These are phyloP conservation scores for Psephotus haematonotus DNA, from an alignment of 2,113 vertebrate genomes.

Conservation along the genomic window DNA sequence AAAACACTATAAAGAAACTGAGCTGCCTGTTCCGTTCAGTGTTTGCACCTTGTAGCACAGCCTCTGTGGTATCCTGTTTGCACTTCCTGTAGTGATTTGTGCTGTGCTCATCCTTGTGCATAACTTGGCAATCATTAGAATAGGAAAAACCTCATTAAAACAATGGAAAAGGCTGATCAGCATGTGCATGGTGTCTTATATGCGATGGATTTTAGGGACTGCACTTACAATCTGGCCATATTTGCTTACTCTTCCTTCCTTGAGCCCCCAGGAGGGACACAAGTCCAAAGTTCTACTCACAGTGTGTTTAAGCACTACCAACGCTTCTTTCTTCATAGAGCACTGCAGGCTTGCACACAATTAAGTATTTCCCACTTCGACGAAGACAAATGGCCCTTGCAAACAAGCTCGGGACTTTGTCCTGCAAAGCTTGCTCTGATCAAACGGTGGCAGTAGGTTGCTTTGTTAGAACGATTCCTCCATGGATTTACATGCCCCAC, in stretches of 20 bases:
- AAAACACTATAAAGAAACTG: neutral
- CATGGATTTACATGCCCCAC: neutral
- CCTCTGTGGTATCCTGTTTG: too few species aligned
- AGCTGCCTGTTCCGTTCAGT: neutral
- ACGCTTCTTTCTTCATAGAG: neutral
- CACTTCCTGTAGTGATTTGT: rapidly evolving
- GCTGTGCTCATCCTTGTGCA: neutral
- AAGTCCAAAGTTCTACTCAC: neutral
- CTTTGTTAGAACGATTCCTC: neutral
- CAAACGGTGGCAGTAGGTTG: slow-evolving; percentile 54
- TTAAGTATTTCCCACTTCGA: neutral
- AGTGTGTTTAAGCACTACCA: neutral
- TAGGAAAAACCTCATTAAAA: neutral
- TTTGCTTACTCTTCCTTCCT: neutral
- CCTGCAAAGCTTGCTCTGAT: slow-evolving; percentile 41
- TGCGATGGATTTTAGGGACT: neutral
- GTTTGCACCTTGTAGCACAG: neutral
- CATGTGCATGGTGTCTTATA: rapidly evolving
- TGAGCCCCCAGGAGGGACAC: neutral
- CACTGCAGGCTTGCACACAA: neutral
- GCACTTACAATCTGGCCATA: neutral
- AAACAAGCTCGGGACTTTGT: neutral
- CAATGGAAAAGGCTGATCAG: neutral
- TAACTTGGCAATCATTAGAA: rapidly evolving
- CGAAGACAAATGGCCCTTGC: neutral